Evolutionary conservation across 2,888 invertebrate genomes (phyloP), one percentile per base, ranked within the genome.

Genomic region (Iphiclides podalirius): DNA sequence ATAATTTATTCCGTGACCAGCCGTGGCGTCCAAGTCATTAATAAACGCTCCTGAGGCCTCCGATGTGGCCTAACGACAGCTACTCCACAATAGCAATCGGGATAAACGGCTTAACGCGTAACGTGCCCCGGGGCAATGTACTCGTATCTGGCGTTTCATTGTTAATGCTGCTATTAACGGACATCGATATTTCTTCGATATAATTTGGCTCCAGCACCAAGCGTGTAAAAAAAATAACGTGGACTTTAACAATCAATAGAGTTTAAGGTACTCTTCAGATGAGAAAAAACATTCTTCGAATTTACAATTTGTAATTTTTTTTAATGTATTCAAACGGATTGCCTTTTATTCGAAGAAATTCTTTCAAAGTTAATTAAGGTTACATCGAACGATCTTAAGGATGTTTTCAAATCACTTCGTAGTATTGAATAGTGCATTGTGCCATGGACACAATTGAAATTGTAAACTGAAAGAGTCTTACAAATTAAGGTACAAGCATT

Each of bases 341-440:
- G 8, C 31, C 11, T 4, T 3, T n/a, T 31, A 31, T 31, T 31
- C 2, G 11, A 31, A 31, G 12, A 31, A n/a, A n/a, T 31, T 42
- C 16, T 34, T 4, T 31, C 16, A 34, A n/a, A 42, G 31, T 40
- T 48, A 48, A 42, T 41, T 37, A 48, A 42, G 15, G n/a, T 48
- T 48, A 12, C 28, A 9, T 37, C 31, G 15, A 42, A 42, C 42
- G 20, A 42, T 17, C 36, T 12, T 36, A 41, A 36, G 49, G 52
- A 54, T 53, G 53, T 54, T 56, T 52, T 50, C 45, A 47, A 52
- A 52, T 54, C 53, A 55, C 58, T 54, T 52, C 52, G 53, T 43
- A 47, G 40, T 45, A 44, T 40, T 53, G 44, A 47, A 55, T 54
- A 58, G 54, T 49, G 53, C 52, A 57, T 59, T 60, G 57, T 57